Evolutionary conservation across 2,888 invertebrate genomes (phyloP).

Genomic region (Adelphocoris suturalis): DNA sequence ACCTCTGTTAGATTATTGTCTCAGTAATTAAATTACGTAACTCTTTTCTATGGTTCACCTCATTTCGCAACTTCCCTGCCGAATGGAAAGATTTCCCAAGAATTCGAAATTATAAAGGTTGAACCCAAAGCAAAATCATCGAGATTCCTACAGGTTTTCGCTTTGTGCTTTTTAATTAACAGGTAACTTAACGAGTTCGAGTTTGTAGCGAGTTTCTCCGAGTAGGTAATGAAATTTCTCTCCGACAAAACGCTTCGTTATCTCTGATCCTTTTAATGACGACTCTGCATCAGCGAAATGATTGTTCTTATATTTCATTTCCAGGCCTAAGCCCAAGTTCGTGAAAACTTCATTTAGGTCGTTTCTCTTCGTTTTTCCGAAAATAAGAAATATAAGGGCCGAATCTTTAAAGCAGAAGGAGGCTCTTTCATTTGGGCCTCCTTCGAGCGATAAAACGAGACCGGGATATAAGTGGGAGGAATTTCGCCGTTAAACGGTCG

Average conservation of each 20-base stretch:
- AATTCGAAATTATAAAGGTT: not conserved
- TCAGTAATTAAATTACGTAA: too few relatives aligned
- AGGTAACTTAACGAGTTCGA: conserved; percentile 25
- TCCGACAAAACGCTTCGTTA: conserved; percentile 61
- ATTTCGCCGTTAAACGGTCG: not conserved
- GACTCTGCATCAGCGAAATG: not conserved
- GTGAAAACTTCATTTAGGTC: conserved; percentile 16
- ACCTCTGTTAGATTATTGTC: too few relatives aligned
- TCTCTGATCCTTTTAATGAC: conserved; percentile 65
- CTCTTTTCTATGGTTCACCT: too few relatives aligned
- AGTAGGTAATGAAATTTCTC: conserved; percentile 58
- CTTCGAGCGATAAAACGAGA: not conserved
- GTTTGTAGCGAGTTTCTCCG: conserved; percentile 43
- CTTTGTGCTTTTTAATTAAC: conserved; percentile 36
- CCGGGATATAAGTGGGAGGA: not conserved
- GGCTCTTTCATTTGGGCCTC: not conserved
- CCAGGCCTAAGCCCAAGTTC: not conserved
- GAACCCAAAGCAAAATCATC: not conserved
- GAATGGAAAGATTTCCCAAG: too few relatives aligned
- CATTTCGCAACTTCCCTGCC: too few relatives aligned
- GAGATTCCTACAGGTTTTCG: not conserved
- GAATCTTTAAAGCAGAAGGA: not conserved
- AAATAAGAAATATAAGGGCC: not conserved
- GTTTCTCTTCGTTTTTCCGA: not conserved
- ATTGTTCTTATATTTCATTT: conserved; percentile 28